phyloP scores from a whole-genome alignment of 2,888 invertebrate species.

The Cryptus viduatorius region DNA sequence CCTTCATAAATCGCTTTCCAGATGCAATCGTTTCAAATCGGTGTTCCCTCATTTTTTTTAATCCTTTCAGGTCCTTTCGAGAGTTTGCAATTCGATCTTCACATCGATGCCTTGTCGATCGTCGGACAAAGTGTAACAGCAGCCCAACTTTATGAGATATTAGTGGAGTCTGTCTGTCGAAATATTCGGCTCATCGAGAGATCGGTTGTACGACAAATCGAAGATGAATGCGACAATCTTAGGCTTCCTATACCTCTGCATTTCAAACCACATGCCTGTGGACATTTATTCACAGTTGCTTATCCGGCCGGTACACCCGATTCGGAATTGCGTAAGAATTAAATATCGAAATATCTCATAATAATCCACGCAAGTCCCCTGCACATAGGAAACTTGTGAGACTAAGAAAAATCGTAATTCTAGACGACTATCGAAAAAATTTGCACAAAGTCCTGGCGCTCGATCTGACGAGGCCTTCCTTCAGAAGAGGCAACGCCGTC shows the following conservation, averaged over 20 bases:
- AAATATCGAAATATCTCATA: background rate
- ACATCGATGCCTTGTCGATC: conserved; percentile 91
- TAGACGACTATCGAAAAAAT: conserved; percentile 88
- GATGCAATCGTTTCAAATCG: conserved; percentile 3
- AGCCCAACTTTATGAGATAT: conserved; percentile 89
- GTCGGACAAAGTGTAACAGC: conserved; percentile 89
- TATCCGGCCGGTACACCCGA: conserved; percentile 90
- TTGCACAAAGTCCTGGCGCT: conserved; percentile 91
- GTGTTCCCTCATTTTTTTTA: background rate
- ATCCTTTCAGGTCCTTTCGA: conserved; percentile 81
- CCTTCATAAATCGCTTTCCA: conserved; percentile 71
- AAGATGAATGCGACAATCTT: conserved; percentile 85
- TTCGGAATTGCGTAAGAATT: conserved; percentile 88
- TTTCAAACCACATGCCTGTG: conserved; percentile 90
- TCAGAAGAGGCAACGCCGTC: conserved; percentile 90
- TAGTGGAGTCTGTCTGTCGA: conserved; percentile 91
- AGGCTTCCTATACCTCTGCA: conserved; percentile 90
- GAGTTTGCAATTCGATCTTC: conserved; percentile 88
- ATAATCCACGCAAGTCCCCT: background rate
- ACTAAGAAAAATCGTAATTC: background rate
- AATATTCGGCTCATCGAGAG: conserved; percentile 89
- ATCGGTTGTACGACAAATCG: conserved; percentile 87
- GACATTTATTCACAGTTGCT: conserved; percentile 92
- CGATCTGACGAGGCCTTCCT: conserved; percentile 89
- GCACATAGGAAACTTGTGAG: background rate